Evolutionary conservation across 2,113 vertebrate species (phyloP), one percentile per base, ranked within the genome.

Genomic region (Erinaceus europaeus): DNA sequence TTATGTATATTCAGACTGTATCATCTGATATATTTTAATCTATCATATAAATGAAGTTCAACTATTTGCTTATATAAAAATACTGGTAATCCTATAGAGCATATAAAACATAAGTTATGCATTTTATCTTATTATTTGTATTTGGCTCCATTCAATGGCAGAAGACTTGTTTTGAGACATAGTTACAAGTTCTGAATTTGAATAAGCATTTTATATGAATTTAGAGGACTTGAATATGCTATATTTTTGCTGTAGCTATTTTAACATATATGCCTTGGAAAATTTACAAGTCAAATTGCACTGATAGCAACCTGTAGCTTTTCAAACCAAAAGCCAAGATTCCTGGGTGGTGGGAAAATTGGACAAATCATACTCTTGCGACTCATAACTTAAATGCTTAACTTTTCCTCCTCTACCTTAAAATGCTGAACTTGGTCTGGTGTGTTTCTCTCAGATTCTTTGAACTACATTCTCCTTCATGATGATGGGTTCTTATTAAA

Each of bases 401-500:
- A 82, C 82, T 95, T 95, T 96, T 97, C 95, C 74, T 85, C 82
- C 65, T 87, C 50, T 46, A 55, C 9, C 90, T 86, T 77, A 23
- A 96, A 90, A 91, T 96, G 94, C 94, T 97, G 88, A 96, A 97
- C 97, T 98, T 98, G 96, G 94, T 95, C 89, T 89, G 53, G 96
- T 96, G 95, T 92, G 42, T 91, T 95, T 73, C 94, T 89, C 65
- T 91, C 92, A 94, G 83, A 96, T 97, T 97, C 96, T 96, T 96
- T 95, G 95, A 95, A 96, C 94, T 97, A 96, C 94, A 94, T 96
- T 97, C 93, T 95, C 93, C 94, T 97, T 96, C 94, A 97, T 91
- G n/a, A 96, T 97, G 90, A 94, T 95, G 94, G 94, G 96, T 98
- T 98, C 97, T 98, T 98, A 98, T 98, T 98, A 98, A 98, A 98